phyloP scores from a whole-genome alignment of 1,140 invertebrate genomes.

The Apis dorsata region DNA sequence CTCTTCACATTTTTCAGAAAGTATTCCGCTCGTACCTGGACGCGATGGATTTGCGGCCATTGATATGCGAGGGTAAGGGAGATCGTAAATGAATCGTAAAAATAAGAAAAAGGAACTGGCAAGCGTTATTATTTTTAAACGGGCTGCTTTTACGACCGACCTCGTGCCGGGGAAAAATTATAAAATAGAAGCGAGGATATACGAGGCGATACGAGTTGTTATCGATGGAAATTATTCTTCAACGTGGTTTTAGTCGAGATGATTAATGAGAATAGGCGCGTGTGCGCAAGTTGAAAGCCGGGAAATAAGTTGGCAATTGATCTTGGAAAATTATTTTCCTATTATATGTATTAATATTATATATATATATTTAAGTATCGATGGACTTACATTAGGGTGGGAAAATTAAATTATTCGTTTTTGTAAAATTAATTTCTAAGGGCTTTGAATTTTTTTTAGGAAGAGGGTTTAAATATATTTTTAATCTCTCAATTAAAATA shows the following conservation, averaged over 20 bases:
- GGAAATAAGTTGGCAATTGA: too few relatives aligned
- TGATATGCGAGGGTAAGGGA: slow-evolving; percentile 58
- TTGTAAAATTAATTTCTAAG: too few relatives aligned
- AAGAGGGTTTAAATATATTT: too few relatives aligned
- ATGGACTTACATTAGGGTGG: too few relatives aligned
- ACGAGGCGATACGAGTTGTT: slow-evolving; percentile 4
- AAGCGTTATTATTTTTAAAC: slow-evolving; percentile 13
- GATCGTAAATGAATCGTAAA: slow-evolving; percentile 41
- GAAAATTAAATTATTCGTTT: too few relatives aligned
- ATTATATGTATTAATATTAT: too few relatives aligned
- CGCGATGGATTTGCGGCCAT: slow-evolving; percentile 54
- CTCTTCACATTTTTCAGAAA: slow-evolving; percentile 16
- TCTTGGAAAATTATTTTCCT: too few relatives aligned
- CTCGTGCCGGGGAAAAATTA: background rate
- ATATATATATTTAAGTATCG: too few relatives aligned
- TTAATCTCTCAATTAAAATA: too few relatives aligned
- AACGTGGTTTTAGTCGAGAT: background rate
- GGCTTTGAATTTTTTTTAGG: too few relatives aligned
- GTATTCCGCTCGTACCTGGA: slow-evolving; percentile 74
- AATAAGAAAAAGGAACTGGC: background rate
- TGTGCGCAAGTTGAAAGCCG: background rate
- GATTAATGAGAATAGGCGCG: background rate
- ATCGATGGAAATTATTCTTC: background rate
- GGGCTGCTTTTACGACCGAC: background rate
- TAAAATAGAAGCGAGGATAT: slow-evolving; percentile 8